These are phyloP conservation scores for Rhyacophila brunnea DNA, from an alignment of 1,140 invertebrate species.

Conservation along the genomic window DNA sequence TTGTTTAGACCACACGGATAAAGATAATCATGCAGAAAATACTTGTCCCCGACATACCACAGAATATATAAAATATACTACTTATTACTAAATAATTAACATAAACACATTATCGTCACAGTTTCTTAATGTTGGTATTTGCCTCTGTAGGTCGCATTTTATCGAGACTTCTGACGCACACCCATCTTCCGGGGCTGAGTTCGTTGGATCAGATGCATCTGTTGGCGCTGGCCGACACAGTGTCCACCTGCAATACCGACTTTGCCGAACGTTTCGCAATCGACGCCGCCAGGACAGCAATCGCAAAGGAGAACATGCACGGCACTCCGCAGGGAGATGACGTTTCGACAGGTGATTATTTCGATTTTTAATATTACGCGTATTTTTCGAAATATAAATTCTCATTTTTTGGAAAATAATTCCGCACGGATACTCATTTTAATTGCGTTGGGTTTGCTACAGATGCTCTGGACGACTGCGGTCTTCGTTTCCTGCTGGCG, in stretches of 20 bases:
- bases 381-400: no score
- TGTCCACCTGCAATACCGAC: conserved; percentile 88
- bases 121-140: no score
- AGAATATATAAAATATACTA: no score
- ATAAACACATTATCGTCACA: not conserved
- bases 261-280: conserved; percentile 81
- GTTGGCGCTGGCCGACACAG: conserved; percentile 94
- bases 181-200: conserved; percentile 93
- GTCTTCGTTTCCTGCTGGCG: conserved; percentile 90
- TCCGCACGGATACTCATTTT: no score
- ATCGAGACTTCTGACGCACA: conserved; percentile 89
- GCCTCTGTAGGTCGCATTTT: conserved; percentile 65
- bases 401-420: no score
- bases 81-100: not conserved
- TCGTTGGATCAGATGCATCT: conserved; percentile 99
- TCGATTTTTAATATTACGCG: no score
- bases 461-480: conserved; percentile 96
- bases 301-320: conserved; percentile 67
- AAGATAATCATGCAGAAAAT: no score
- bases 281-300: conserved; percentile 70
- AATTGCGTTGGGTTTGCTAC: no score
- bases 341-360: conserved; percentile 55
- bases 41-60: no score
- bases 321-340: conserved; percentile 64
- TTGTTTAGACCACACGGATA: no score